phyloP scores from a whole-genome alignment of 2,113 vertebrate genomes.

The Solea solea region DNA sequence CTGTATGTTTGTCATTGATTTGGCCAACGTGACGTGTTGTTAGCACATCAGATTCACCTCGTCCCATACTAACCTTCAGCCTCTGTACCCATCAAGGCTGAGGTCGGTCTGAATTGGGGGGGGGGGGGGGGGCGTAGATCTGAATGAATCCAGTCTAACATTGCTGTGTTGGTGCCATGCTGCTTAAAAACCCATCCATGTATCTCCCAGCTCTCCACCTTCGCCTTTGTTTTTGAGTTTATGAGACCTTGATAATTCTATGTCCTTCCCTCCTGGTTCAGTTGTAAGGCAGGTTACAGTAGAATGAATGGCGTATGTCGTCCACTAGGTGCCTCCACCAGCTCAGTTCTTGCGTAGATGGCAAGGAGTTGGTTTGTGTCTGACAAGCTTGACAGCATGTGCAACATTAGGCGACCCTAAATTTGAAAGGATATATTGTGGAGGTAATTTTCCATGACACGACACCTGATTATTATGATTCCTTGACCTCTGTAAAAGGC shows the following conservation, averaged over 20 bases:
- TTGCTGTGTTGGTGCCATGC: constrained; percentile 42
- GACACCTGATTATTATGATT: constrained; percentile 11
- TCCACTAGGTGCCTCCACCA: constrained; percentile 10
- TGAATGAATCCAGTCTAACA: constrained; percentile 28
- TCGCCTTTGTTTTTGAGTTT: constrained; percentile 6
- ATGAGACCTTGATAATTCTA: constrained; percentile 3
- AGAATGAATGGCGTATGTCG: background rate
- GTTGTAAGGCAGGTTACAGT: background rate
- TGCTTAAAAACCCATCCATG: constrained; percentile 23
- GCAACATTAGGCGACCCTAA: constrained; percentile 8
- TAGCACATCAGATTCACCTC: constrained; percentile 47
- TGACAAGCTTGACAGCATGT: constrained; percentile 23
- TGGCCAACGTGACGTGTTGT: constrained; percentile 50
- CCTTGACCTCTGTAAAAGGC: constrained; percentile 4
- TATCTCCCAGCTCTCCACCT: constrained; percentile 21
- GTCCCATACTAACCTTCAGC: constrained; percentile 41
- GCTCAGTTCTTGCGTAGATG: constrained; percentile 16
- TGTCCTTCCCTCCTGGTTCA: background rate
- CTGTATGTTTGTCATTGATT: constrained; percentile 67
- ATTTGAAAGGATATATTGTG: constrained; percentile 5
- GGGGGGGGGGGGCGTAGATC: constrained; percentile 29
- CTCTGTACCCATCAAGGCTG: constrained; percentile 27
- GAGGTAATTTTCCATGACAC: background rate
- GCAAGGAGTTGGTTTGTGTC: constrained; percentile 10
- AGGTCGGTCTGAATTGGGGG: constrained; percentile 52